A percentile compares a stretch with the other conserved stretches of the same genome.
These are phyloP conservation scores for Prunella fulvescens DNA, from an alignment of 2,113 vertebrate genomes.

Conservation along the genomic window DNA sequence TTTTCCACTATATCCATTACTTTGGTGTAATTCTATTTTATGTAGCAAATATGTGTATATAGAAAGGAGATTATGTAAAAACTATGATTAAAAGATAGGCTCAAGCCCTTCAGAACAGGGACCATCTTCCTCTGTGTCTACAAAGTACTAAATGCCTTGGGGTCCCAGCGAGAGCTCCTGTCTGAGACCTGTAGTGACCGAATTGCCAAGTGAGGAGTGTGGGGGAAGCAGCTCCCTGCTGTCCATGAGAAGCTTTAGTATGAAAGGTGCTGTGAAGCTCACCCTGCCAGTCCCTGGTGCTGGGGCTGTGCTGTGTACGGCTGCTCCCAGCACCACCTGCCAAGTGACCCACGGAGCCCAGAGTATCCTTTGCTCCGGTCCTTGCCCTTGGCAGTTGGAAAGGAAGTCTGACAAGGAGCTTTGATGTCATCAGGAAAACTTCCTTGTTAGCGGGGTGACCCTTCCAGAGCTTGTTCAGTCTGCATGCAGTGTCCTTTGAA, in stretches of 20 bases:
- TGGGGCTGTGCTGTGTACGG: neutral
- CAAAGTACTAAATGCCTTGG: neutral
- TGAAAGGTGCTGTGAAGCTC: neutral
- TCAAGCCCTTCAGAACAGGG: neutral
- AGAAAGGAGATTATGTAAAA: conserved; percentile 29
- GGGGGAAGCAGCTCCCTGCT: neutral
- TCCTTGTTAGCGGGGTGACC: neutral
- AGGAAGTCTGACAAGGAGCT: neutral
- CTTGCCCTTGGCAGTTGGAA: neutral
- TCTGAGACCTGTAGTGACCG: neutral
- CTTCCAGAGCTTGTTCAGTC: neutral
- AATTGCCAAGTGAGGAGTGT: neutral
- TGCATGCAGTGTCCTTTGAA: neutral
- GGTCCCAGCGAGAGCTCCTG: neutral
- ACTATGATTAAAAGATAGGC: neutral
- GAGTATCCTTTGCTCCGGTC: neutral
- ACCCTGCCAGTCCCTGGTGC: neutral
- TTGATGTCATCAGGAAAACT: neutral
- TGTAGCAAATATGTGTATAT: conserved; percentile 55
- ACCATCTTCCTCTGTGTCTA: neutral
- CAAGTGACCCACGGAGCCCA: neutral
- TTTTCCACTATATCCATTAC: conserved; percentile 36
- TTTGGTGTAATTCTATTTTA: conserved; percentile 45
- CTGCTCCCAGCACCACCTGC: neutral
- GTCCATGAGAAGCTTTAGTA: neutral